phyloP scores from a whole-genome alignment of 2,888 invertebrate genomes.

The Sphaeridia pumilis region DNA sequence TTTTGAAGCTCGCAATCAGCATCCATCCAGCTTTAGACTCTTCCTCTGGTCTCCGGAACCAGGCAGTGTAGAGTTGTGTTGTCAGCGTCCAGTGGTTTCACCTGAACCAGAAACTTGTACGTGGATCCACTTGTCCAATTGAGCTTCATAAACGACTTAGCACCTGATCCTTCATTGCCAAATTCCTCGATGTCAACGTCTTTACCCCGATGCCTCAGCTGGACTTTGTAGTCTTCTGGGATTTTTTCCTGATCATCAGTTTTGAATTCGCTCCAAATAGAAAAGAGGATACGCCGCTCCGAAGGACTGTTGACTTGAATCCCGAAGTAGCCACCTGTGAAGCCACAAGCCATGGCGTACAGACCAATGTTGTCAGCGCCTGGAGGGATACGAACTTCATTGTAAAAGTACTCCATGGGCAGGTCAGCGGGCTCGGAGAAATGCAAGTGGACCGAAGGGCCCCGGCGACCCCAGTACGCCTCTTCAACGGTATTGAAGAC shows the following conservation, averaged over 20 bases:
- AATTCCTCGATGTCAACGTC: conserved; percentile 27
- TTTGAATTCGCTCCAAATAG: conserved; percentile 28
- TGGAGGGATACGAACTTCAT: conserved; percentile 26
- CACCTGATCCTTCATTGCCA: conserved; percentile 32
- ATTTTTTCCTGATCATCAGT: conserved; percentile 26
- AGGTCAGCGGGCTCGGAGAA: conserved; percentile 4
- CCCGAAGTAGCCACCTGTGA: conserved; percentile 31
- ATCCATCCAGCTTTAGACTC: conserved; percentile 16
- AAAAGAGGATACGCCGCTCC: conserved; percentile 28
- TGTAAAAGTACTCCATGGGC: conserved; percentile 28
- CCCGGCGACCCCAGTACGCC: conserved; percentile 30
- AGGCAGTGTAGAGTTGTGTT: conserved; percentile 27
- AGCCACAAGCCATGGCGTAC: conserved; percentile 29
- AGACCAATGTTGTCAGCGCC: conserved; percentile 25
- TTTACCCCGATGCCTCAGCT: conserved; percentile 19
- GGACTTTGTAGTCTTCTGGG: conserved; percentile 29
- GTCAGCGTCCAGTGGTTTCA: conserved; percentile 16
- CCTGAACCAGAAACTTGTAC: conserved; percentile 25
- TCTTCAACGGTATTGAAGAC: conserved; percentile 16
- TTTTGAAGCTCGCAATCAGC: conserved; percentile 24
- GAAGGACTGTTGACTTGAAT: conserved; percentile 27
- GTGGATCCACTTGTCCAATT: conserved; percentile 26
- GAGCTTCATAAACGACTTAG: conserved; percentile 25
- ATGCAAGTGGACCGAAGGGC: conserved; percentile 29
- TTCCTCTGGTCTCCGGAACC: conserved; percentile 22